These are phyloP conservation scores for Cremastinae sp. DNA, from an alignment of 2,888 invertebrate species.

Conservation along the genomic window DNA sequence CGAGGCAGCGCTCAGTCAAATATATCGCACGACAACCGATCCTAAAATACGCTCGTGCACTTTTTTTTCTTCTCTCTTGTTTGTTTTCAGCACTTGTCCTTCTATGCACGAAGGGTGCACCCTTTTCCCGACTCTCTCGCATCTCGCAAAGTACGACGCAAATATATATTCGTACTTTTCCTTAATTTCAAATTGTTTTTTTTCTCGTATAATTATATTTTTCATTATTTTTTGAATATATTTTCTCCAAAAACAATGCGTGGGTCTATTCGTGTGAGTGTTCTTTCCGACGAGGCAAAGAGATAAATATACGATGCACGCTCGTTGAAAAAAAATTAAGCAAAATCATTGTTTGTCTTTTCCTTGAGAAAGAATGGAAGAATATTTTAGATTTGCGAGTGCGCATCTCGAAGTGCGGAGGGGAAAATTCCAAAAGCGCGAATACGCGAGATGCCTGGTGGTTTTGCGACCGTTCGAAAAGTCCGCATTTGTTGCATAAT, in stretches of 20 bases:
- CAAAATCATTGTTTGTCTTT: too few species aligned
- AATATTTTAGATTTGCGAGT: too few species aligned
- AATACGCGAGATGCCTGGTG: conserved; percentile 56
- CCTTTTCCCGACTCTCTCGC: conserved; percentile 1
- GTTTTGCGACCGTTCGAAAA: conserved; percentile 64
- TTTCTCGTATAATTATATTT: too few species aligned
- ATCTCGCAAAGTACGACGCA: neutral
- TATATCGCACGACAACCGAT: conserved; percentile 14
- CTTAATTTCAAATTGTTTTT: too few species aligned
- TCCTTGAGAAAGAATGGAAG: too few species aligned
- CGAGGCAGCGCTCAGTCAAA: conserved; percentile 21
- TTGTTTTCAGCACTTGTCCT: conserved; percentile 20
- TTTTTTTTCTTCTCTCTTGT: conserved; percentile 12
- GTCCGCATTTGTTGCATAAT: conserved; percentile 68
- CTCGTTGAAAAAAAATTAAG: too few species aligned
- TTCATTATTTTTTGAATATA: too few species aligned
- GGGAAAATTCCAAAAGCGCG: conserved; percentile 44
- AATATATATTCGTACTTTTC: neutral
- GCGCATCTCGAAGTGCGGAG: neutral
- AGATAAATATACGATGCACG: too few species aligned
- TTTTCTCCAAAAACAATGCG: too few species aligned
- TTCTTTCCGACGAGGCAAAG: too few species aligned
- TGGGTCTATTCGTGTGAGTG: too few species aligned
- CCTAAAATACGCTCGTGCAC: conserved; percentile 17
- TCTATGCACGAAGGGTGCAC: neutral